These are phyloP conservation scores for Sander lucioperca DNA, from an alignment of 2,113 vertebrate species.

Conservation along the genomic window DNA sequence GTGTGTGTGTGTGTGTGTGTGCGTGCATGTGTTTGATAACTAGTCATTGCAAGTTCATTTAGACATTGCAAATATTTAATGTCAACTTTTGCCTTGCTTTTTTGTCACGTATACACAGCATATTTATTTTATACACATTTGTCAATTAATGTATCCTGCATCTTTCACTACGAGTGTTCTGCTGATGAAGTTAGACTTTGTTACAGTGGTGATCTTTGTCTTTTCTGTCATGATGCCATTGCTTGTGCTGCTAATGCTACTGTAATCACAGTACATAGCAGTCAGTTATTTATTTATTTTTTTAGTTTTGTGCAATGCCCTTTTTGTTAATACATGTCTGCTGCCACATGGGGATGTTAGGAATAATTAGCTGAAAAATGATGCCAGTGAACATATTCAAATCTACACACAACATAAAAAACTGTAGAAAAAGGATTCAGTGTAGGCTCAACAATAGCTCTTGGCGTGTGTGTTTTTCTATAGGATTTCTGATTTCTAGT, in stretches of 20 bases:
- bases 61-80: neutral
- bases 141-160: neutral
- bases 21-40: neutral
- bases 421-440: neutral
- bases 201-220: neutral
- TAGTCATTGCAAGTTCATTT: neutral
- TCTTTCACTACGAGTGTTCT: neutral
- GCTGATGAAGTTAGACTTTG: neutral
- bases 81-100: neutral
- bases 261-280: neutral
- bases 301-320: neutral
- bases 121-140: no score
- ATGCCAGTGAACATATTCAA: neutral
- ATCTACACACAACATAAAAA: neutral
- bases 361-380: neutral
- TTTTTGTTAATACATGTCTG: neutral
- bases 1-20: slow-evolving; percentile 11
- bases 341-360: neutral
- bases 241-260: neutral
- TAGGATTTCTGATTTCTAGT: neutral
- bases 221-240: neutral
- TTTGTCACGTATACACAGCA: neutral
- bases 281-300: neutral
- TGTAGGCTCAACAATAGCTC: neutral
- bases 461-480: neutral